Base-by-base conservation (phyloP, 2,888 invertebrate species). In the Parelbella ahira region DNA sequence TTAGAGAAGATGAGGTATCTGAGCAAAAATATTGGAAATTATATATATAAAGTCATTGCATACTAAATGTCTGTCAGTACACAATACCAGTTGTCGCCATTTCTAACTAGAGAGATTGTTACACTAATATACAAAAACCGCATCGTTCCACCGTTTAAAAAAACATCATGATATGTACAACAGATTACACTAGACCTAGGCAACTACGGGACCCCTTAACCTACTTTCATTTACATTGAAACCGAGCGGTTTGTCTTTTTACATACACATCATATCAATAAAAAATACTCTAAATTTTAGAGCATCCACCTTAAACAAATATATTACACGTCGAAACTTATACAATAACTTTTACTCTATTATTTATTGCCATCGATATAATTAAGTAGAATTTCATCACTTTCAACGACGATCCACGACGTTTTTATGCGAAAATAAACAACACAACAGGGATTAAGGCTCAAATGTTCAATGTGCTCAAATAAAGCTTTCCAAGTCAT, bases 101-200 rank as follows among this genome's bases (percentile, higher is more conserved):
- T 19, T 11, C 30, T 32, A 41, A 25, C 39, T 32, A 60, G 47
- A 61, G 52, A 64, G 45, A 74, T 75, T 75, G 67, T 75, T n/a
- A 75, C 68, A 77, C 62, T 77, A 76, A 63, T 73, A n/a, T 74
- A 68, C 67, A 63, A 62, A 71, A 68, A 63, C 58, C 56, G 50
- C n/a, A n/a, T 54, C 49, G 41, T 55, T 59, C 60, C 63, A 62
- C 59, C 54, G 50, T 68, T 70, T 67, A 55, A 80, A 70, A 15
- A 80, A 72, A 66, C 49, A 51, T 51, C 50, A 63, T 84, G 84
- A 84, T 84, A 84, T 84, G 84, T 84, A 82, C 83, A 83, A 59
- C 62, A 67, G 51, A 58, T 63, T 63, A 67, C 53, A 51, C 61
- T 67, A 67, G 37, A 15, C 19, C 50, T 50, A 47, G 34, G 43